These are phyloP conservation scores for Vesta saturnalis DNA, from an alignment of 2,888 invertebrate genomes.

Conservation along the genomic window DNA sequence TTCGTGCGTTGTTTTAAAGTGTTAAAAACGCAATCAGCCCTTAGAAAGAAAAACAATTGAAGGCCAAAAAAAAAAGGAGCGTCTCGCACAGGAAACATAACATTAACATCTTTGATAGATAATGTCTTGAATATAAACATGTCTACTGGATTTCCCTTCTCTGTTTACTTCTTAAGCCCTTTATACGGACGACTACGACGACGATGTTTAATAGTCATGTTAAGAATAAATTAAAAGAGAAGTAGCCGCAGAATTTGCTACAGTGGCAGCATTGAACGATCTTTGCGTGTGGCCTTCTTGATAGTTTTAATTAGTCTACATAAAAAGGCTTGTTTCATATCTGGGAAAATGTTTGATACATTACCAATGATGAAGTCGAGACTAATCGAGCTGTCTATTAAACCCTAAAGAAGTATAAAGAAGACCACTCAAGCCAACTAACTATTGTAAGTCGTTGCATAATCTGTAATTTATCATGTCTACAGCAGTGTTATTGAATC, in stretches of 20 bases:
- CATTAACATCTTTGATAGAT: conserved; percentile 27
- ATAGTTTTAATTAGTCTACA: conserved; percentile 26
- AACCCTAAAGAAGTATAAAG: neutral
- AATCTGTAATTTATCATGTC: neutral
- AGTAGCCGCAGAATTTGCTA: conserved; percentile 22
- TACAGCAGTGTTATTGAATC: neutral
- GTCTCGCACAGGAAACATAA: conserved; percentile 23
- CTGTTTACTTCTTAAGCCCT: conserved; percentile 20
- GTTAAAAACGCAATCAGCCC: conserved; percentile 16
- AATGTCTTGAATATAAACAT: conserved; percentile 30
- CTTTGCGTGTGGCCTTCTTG: conserved; percentile 26
- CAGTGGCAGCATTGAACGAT: conserved; percentile 20
- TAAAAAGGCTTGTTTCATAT: conserved; percentile 20
- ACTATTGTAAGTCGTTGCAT: neutral
- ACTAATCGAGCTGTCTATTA: conserved; percentile 16
- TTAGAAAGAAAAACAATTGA: conserved; percentile 4
- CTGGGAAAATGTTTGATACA: conserved; percentile 20
- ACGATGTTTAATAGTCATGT: conserved; percentile 15
- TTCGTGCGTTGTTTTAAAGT: neutral
- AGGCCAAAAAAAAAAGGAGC: conserved; percentile 16
- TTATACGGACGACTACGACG: conserved; percentile 2
- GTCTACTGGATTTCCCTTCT: conserved; percentile 27
- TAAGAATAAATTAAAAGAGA: conserved; percentile 26
- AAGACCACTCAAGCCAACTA: neutral
- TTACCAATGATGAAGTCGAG: conserved; percentile 16